A percentile compares a stretch with the other conserved stretches of the same genome.
Evolutionary conservation across 2,797 vertebrate species (phyloP).

Genomic region (Rhinoraja longicauda): DNA sequence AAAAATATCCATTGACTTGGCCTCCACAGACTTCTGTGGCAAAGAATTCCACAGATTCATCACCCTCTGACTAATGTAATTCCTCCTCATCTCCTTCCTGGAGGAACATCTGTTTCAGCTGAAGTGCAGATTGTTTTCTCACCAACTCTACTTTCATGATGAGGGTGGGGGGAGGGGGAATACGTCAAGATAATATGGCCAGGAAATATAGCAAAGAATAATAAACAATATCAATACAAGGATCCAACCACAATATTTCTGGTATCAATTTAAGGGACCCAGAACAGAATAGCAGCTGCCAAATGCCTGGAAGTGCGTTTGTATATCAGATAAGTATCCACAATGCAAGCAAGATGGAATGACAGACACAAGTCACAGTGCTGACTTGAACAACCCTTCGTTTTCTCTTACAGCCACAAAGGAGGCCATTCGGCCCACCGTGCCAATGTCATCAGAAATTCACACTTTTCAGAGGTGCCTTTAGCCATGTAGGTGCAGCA

Average conservation of each 20-base stretch:
- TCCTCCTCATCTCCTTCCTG: too few relatives aligned
- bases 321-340: background rate
- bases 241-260: background rate
- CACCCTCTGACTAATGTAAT: too few relatives aligned
- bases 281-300: background rate
- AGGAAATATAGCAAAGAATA: background rate
- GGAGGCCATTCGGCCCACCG: too few relatives aligned
- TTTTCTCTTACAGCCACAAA: background rate
- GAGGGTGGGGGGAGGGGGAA: too few relatives aligned
- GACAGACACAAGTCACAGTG: background rate
- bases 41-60: too few relatives aligned
- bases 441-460: too few relatives aligned
- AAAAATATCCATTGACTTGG: too few relatives aligned
- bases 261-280: background rate
- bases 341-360: background rate
- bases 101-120: background rate
- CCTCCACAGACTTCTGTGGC: too few relatives aligned
- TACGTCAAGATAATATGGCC: background rate
- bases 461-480: too few relatives aligned
- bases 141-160: background rate
- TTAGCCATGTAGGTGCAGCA: too few relatives aligned
- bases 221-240: background rate
- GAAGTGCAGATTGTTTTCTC: background rate
- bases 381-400: background rate
- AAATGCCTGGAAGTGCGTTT: background rate